Evolutionary conservation across 1,140 invertebrate genomes (phyloP), one percentile per base, ranked within the genome.

Genomic region (Tachypleus tridentatus): DNA sequence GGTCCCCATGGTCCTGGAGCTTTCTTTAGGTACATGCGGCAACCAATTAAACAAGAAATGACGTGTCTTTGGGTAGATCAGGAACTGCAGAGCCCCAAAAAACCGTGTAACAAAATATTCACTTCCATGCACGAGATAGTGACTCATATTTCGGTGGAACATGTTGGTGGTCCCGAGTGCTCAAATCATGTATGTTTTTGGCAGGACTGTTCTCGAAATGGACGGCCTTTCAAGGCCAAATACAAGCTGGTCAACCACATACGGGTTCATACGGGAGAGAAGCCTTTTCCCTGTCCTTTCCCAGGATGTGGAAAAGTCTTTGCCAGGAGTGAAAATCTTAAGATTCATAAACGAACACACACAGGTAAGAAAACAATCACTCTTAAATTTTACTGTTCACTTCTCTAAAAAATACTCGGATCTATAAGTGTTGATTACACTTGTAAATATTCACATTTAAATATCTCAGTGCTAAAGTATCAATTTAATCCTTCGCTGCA

Each of bases 191-290:
- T 94, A 62, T 98, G 96, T 76, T 95, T 87, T 78, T 97, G 93
- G 93, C 86, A 93, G 73, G 88, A 89, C 53, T 98, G 96, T 79
- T 81, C 89, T 59, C 81, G 96, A 60, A 93, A 96, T 76, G 92
- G 92, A 0, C 81, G 90, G 63, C 92, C 96, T 49, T 99, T 99
- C 81, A 99, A 99, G 80, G 97, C 97, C 78, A 99, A 99, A 80
- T 99, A 99, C 82, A 99, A 99, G 80, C 84, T 99, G 74, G 96
- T 99, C 73, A 99, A 99, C 80, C 97, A 99, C 78, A 97, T 99
- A 71, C 82, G 97, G 61, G 97, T 99, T 60, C 97, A 99, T 77
- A 99, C 97, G 1, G 97, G 97, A 10, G 96, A 99, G 77, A 98
- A 98, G 77, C 97, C 97, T 0, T 99, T 99, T 74, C 91, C 92